Conservation (phyloP, 2,888 invertebrate genomes). For the Gymnoscelis rufifasciata region DNA sequence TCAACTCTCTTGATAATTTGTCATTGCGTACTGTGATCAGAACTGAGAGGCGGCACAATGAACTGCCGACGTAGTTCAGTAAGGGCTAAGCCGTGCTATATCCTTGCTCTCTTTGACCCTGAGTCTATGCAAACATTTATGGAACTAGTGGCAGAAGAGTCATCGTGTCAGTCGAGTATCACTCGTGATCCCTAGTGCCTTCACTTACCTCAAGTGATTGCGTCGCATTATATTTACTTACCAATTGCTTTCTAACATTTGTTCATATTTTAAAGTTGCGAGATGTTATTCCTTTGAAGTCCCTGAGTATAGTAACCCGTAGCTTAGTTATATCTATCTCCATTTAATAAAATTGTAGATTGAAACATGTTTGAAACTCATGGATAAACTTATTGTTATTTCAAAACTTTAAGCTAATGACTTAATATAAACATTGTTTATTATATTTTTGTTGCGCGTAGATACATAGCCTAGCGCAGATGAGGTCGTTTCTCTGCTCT, state of each 20-base stretch:
- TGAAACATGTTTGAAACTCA: conserved; percentile 35
- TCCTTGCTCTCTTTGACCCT: too few relatives aligned
- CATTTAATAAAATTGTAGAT: conserved; percentile 6
- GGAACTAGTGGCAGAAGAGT: conserved; percentile 38
- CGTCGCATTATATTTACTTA: conserved; percentile 4
- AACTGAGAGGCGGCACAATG: conserved; percentile 5
- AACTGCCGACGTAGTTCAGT: too few relatives aligned
- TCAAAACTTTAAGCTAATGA: conserved; percentile 1
- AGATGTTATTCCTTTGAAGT: background rate
- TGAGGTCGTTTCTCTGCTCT: conserved; percentile 26
- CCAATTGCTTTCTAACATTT: background rate
- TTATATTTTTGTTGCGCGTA: conserved; percentile 1
- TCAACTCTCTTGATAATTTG: conserved; percentile 29
- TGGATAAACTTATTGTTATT: conserved; percentile 34
- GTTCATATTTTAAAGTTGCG: conserved; percentile 6
- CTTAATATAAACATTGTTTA: background rate
- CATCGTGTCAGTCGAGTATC: conserved; percentile 52
- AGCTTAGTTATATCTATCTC: conserved; percentile 4
- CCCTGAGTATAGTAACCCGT: background rate
- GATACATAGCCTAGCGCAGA: conserved; percentile 8
- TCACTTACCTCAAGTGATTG: conserved; percentile 40
- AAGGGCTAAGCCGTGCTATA: too few relatives aligned
- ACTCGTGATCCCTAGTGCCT: conserved; percentile 57
- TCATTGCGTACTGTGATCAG: conserved; percentile 20
- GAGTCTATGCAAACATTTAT: conserved; percentile 1